phyloP scores from a whole-genome alignment of 2,888 invertebrate genomes.

The Conomelus anceps region DNA sequence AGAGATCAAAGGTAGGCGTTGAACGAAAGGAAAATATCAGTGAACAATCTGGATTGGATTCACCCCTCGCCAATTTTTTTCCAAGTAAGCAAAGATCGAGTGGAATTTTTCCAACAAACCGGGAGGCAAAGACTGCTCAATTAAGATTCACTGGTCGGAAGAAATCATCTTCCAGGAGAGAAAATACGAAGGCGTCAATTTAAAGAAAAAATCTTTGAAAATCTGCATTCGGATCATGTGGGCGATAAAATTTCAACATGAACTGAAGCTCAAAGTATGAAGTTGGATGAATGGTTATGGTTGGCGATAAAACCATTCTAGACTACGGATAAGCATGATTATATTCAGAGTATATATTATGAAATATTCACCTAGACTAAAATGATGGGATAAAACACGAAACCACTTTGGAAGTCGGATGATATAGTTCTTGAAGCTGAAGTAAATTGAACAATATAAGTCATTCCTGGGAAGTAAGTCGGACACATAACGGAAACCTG shows the following conservation, averaged over 20 bases:
- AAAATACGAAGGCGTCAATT: not conserved
- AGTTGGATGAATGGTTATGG: not conserved
- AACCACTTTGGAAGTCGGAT: not conserved
- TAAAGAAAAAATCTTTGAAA: not conserved
- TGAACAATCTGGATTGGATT: too few species aligned
- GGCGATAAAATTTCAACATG: not conserved
- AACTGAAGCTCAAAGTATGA: not conserved
- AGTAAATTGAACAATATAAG: not conserved
- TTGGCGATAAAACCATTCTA: not conserved
- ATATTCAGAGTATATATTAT: not conserved
- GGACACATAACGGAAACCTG: not conserved
- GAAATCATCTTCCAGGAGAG: not conserved
- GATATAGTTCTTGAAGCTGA: not conserved
- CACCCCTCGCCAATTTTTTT: too few species aligned
- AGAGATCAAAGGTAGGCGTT: too few species aligned
- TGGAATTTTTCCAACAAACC: too few species aligned
- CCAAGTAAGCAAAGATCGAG: too few species aligned
- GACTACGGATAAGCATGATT: not conserved
- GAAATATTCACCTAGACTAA: not conserved
- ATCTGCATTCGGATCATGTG: not conserved
- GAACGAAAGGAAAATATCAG: too few species aligned
- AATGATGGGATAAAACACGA: not conserved
- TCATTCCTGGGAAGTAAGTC: not conserved
- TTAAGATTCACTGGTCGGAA: too few species aligned
- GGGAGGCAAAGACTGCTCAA: too few species aligned